Evolutionary conservation across 2,888 invertebrate genomes (phyloP), one percentile per base, ranked within the genome.

Genomic region (Erebia aethiops): DNA sequence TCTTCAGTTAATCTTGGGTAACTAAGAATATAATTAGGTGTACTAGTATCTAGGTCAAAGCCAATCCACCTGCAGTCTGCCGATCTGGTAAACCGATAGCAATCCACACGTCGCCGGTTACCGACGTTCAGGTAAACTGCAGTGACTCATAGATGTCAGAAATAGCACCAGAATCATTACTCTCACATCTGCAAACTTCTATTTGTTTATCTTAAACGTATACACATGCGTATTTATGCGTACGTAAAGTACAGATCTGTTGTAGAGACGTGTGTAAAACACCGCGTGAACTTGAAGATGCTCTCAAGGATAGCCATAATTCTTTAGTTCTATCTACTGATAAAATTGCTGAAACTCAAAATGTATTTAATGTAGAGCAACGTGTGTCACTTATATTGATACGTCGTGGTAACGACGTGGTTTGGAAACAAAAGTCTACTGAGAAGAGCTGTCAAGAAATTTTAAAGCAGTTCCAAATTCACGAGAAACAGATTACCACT

Each of bases 181-280:
- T 46, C 54, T 18, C 54, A 18, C 56, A 66, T 66, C 66, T 66
- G 66, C 56, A 18, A 62, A 66, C 46, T 43, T 18, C 13, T 66
- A 16, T 64, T 64, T 64, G 66, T 66, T 66, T 66, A 66, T 21
- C 43, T 66, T 66, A 66, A 7, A 21, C 66, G 54, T 56, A 52
- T 57, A 54, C 54, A 21, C 54, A 21, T 11, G 65, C 18, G n/a
- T 65, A 21, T 62, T 46, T 49, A 10, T 54, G 13, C 14, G 13
- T 16, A 10, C 43, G 61, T 43, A 43, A 35, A 9, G 7, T 46
- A 26, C 49, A 26, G 21, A 49, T 51, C 21, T 62, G 46, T 43
- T 66, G 46, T 49, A 14, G 62, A 49, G 62, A 49, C 62, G 62
- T 62, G 62, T 62, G 62, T 62, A 62, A 62, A 62, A 62, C 21